Base-by-base conservation (phyloP, 1,140 invertebrate species). In the Papilio helenus region DNA sequence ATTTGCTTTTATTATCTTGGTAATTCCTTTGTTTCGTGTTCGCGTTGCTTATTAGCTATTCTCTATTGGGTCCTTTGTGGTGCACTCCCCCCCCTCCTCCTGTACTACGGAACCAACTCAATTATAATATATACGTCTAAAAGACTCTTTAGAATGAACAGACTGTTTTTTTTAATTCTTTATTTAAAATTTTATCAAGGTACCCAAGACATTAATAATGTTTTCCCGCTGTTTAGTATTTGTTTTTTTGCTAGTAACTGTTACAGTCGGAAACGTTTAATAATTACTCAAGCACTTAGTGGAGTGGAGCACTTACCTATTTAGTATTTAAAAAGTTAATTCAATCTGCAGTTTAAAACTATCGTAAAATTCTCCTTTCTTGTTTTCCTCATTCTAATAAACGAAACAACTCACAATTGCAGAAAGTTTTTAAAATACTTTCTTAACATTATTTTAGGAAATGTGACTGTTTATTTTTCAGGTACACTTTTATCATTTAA, bases 1-100 rank as follows among this genome's bases (percentile, higher is more conserved):
- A 68, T 68, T 68, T 29, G 61, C 26, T 68, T 68, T 68, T 68
- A 68, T 68, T 68, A 68, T 29, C 61, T 34, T 16, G 26, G 26
- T 29, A 68, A 68, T 29, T 26, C 61, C 61, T 68, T 68, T 68
- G 61, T 68, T 68, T 68, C 61, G 23, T 16, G 14, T 68, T 68
- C 61, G 26, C 26, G 61, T 68, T 68, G 61, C 26, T 29, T 34
- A 68, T 68, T 68, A 68, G 61, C 18, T 68, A 18, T 68, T 68
- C 61, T 68, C 26, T 68, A 29, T 68, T 68, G 61, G 14, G 29
- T 14, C 61, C 61, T 68, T 68, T 68, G 61, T 68, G 7, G 23
- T 55, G 51, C 46, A 16, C 14, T 16, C 46, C 46, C 14, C 46
- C 46, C 46, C 0, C 14, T 8, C 12, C 44, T 2, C 10, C 44